A percentile compares a stretch with the other conserved stretches of the same genome.
These are phyloP conservation scores for Amphiprion percula DNA, from an alignment of 2,113 vertebrate genomes.

Conservation along the genomic window DNA sequence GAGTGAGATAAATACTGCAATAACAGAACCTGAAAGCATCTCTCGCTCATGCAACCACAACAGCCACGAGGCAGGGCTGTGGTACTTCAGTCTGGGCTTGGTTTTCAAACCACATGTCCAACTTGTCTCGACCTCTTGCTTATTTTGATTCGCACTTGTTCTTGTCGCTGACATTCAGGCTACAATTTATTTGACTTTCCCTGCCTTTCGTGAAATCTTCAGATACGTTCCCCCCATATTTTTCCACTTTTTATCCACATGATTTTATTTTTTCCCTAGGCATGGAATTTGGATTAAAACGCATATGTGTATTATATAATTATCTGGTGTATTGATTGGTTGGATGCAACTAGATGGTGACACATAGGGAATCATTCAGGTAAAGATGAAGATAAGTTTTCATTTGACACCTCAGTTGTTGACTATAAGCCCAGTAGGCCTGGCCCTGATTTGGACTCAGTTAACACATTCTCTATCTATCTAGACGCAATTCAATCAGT, in stretches of 20 bases:
- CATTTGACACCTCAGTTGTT: neutral
- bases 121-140: constrained; percentile 40
- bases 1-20: constrained; percentile 49
- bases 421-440: neutral
- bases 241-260: neutral
- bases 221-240: neutral
- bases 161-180: neutral
- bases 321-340: neutral
- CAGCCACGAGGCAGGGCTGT: constrained; percentile 55
- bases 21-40: constrained; percentile 59
- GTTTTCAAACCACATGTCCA: constrained; percentile 58
- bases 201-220: neutral
- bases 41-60: constrained; percentile 17
- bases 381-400: too few species aligned
- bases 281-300: neutral
- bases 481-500: too few species aligned
- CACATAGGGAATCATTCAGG: too few species aligned
- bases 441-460: neutral
- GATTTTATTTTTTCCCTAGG: constrained; percentile 1
- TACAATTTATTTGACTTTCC: constrained; percentile 15
- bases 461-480: too few species aligned
- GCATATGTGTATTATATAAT: neutral
- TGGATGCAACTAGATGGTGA: too few species aligned
- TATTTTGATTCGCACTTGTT: constrained; percentile 45
- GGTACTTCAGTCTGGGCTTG: constrained; percentile 31